A percentile compares a stretch with the other conserved stretches of the same genome.
phyloP scores from a whole-genome alignment of 2,797 vertebrate genomes.

The Squalus acanthias region DNA sequence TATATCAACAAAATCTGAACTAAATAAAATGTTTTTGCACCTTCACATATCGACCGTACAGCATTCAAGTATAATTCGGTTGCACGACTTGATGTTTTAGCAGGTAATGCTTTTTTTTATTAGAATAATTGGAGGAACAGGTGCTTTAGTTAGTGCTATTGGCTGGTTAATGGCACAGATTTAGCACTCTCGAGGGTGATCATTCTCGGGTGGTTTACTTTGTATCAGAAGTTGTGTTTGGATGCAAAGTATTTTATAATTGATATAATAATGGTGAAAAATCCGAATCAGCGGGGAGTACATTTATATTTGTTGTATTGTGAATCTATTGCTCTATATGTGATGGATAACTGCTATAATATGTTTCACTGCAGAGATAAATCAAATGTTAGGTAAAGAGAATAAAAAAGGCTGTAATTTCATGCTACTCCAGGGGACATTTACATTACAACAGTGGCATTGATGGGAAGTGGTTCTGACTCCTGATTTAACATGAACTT shows the following conservation, averaged over 20 bases:
- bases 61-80: too few relatives aligned
- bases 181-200: neutral
- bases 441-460: neutral
- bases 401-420: neutral
- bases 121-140: neutral
- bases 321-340: neutral
- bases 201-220: too few relatives aligned
- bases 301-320: neutral
- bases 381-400: neutral
- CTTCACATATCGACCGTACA: neutral
- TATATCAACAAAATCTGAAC: neutral
- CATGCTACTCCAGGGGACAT: neutral
- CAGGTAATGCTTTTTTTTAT: neutral
- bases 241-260: neutral
- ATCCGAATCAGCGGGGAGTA: neutral
- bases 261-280: neutral
- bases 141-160: neutral
- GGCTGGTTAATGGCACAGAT: neutral
- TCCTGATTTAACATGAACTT: neutral
- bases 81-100: neutral
- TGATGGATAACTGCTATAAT: neutral
- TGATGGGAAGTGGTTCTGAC: conserved; percentile 20
- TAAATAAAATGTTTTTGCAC: neutral
- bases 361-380: neutral
- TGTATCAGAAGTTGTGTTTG: neutral